Percentiles rank a stretch among this genome's conserved stretches.
phyloP scores from a whole-genome alignment of 2,888 invertebrate species.

The Drosophila planitibia region DNA sequence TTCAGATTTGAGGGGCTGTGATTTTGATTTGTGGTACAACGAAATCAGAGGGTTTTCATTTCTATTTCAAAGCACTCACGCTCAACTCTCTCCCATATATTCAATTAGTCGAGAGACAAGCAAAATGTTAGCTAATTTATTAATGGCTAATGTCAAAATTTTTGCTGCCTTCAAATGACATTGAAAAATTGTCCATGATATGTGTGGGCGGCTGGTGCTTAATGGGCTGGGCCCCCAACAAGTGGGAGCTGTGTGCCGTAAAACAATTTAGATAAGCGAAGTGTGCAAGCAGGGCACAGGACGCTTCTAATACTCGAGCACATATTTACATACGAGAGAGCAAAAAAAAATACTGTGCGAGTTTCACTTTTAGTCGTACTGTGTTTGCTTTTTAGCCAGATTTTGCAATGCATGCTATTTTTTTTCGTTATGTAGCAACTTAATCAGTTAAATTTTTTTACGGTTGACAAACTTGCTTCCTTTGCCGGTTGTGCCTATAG shows the following conservation, averaged over 20 bases:
- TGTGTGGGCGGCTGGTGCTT: conserved; percentile 35
- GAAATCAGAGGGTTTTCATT: conserved; percentile 24
- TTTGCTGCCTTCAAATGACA: conserved; percentile 67
- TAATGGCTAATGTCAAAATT: conserved; percentile 71
- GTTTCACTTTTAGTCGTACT: conserved; percentile 24
- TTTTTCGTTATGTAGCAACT: conserved; percentile 31
- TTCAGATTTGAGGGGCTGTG: conserved; percentile 39
- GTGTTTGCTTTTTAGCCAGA: conserved; percentile 22
- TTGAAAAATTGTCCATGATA: conserved; percentile 68
- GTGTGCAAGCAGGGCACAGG: conserved; percentile 48
- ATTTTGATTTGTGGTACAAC: conserved; percentile 63
- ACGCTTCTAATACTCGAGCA: conserved; percentile 25
- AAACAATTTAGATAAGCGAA: conserved; percentile 76
- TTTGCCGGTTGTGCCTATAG: neutral
- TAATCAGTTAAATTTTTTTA: conserved; percentile 65
- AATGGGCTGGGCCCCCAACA: conserved; percentile 60
- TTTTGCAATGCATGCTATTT: conserved; percentile 30
- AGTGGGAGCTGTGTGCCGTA: conserved; percentile 37
- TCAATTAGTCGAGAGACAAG: conserved; percentile 63
- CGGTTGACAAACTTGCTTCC: conserved; percentile 36
- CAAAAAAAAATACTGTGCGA: conserved; percentile 19
- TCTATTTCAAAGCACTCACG: conserved; percentile 44
- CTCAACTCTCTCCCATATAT: conserved; percentile 38
- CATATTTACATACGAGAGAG: conserved; percentile 24
- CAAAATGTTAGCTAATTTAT: conserved; percentile 68